phyloP scores from a whole-genome alignment of 2,888 invertebrate genomes.

The Chelonus formosanus region DNA sequence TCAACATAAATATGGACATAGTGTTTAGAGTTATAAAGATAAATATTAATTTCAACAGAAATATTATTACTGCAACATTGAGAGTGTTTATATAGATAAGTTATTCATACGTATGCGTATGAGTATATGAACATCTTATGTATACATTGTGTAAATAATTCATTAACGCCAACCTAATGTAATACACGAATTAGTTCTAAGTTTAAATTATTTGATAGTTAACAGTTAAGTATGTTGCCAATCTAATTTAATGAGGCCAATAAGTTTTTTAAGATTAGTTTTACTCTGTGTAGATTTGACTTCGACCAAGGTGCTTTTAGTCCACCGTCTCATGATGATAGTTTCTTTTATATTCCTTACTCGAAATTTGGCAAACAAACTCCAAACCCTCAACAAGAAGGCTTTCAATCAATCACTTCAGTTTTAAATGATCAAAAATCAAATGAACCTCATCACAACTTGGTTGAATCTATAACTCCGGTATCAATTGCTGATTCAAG shows the following conservation, averaged over 20 bases:
- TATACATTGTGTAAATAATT: background rate
- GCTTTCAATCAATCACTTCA: constrained; percentile 52
- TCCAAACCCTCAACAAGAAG: constrained; percentile 40
- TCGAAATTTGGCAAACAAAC: constrained; percentile 42
- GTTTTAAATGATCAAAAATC: constrained; percentile 46
- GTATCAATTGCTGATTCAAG: background rate
- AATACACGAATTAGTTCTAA: background rate
- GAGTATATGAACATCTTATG: background rate
- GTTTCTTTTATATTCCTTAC: constrained; percentile 76
- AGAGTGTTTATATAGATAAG: no score
- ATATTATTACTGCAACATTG: no score
- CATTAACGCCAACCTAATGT: no score
- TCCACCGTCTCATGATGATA: constrained; percentile 79
- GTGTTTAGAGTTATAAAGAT: no score
- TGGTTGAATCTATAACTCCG: constrained; percentile 2
- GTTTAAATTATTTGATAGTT: background rate
- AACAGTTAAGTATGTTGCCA: background rate
- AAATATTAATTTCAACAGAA: no score
- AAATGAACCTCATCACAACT: constrained; percentile 3
- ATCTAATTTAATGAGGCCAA: background rate
- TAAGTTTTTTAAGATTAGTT: background rate
- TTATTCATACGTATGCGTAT: background rate
- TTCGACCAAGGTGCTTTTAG: constrained; percentile 71
- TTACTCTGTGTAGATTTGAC: constrained; percentile 66
- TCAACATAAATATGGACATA: no score